Evolutionary conservation across 2,888 invertebrate genomes (phyloP), one percentile per base, ranked within the genome.

Genomic region (Cheilosia scutellata): DNA sequence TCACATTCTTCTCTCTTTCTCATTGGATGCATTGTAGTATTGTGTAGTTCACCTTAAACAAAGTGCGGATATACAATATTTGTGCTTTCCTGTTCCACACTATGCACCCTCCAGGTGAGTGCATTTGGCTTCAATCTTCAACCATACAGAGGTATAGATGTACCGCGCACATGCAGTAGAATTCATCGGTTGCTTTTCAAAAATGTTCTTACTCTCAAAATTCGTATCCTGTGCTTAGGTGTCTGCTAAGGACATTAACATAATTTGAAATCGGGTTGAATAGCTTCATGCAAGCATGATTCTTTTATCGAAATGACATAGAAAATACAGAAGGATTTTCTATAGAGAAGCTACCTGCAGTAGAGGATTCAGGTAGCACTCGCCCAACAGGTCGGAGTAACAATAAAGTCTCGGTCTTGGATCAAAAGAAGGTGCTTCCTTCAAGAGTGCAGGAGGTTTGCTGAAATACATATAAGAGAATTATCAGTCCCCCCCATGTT

Each of bases 181-280:
- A 4, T 25, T 57, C 6, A 44, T 44, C 5, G 44, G n/a, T 62
- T 75, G 51, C 49, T n/a, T 68, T 80, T 60, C 11, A 66, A 66
- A 66, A 66, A 51, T 44, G 68, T 68, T 76, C 58, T 63, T 51
- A 29, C 40, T 76, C 58, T 76, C 27, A 7, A 65, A 76, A 68
- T 80, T 55, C 31, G 11, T 40, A 55, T 49, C 33, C 44, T 57
- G 37, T 40, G 20, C 40, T 40, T 51, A 58, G 33, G 47, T 76
- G 68, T 63, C 63, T 70, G 63, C 27, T 71, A 60, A 71, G 58
- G 65, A 40, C 71, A 71, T 71, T 77, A 65, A 58, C 58, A 71
- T 66, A 77, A 71, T 82, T 82, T 82, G 71, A 65, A 77, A 65
- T 77, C 70, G 55, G 42, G 33, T 71, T 65, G 63, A 82, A 76